Base-by-base conservation (phyloP, 23 tunicate species). In the Trididemnum clinides region DNA sequence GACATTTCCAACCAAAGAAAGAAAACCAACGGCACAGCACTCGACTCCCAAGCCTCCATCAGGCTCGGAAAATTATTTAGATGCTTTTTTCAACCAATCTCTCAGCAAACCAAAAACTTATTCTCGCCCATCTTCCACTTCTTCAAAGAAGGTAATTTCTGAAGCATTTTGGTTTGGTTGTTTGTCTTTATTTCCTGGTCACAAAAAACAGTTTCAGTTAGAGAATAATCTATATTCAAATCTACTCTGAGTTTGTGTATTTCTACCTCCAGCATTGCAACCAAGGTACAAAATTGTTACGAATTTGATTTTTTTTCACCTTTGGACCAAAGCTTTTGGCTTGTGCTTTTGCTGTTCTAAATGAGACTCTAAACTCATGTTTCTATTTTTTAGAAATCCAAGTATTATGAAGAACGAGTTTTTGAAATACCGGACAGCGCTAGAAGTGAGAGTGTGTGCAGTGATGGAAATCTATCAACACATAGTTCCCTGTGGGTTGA, bases 361-460 rank as follows among this genome's bases (percentile, higher is more conserved):
- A n/a, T n/a, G n/a, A n/a, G n/a, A n/a, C n/a, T n/a, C n/a, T n/a
- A n/a, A n/a, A n/a, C n/a, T 29, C 21, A 6, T 69, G 28, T 4
- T 6, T 29, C 18, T 69, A 29, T 21, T n/a, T 29, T 33, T 29
- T 21, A 69, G 76, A 69, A 69, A 31, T 28, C 37, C 18, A 69
- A 69, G 21, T 7, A 19, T 5, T 36, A 38, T 10, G 70, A 70
- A 0, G 87, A 83, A 70, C 28, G 87, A 27, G 79, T 83, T 50
- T 83, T 83, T 31, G 0, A 3, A 15, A 71, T 83, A 28, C 87
- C 87, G 1, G 79, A 83, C 80, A 83, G 69, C 28, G 87, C 87
- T 33, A 69, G 87, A 83, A 83, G 87, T 30, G 78, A 70, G 51
- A 83, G 87, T 51, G 78, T 28, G 28, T 73, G 57, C 57, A 37